These are phyloP conservation scores for Pomatostomus ruficeps DNA, from an alignment of 2,113 vertebrate genomes.

Conservation along the genomic window DNA sequence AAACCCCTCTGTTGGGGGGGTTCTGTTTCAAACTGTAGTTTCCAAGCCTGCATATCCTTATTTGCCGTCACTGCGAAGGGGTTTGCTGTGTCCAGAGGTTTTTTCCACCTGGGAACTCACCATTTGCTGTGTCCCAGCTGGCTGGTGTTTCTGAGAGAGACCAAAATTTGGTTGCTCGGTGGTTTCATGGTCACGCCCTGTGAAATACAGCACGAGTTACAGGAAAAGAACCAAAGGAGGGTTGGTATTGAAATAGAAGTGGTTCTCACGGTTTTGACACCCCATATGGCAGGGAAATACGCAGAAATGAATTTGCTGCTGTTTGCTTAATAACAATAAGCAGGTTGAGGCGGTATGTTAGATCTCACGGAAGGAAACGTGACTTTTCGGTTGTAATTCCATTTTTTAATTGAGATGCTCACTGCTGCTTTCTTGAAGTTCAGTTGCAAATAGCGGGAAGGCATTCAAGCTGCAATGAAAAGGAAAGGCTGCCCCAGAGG, in stretches of 20 bases:
- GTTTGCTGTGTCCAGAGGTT: background rate
- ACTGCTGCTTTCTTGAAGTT: background rate
- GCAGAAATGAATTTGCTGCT: constrained; percentile 1
- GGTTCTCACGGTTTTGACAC: background rate
- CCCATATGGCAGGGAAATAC: background rate
- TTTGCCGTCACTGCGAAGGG: background rate
- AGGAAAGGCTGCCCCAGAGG: background rate
- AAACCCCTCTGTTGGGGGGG: background rate
- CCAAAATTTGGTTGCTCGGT: background rate
- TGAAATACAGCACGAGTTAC: background rate
- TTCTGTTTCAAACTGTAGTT: background rate
- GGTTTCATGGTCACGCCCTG: background rate
- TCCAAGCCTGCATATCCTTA: background rate
- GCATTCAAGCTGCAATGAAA: background rate
- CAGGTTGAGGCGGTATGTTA: background rate
- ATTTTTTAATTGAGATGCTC: background rate
- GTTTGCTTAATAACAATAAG: background rate
- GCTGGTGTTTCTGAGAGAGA: background rate
- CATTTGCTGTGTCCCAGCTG: background rate
- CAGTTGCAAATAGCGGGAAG: background rate
- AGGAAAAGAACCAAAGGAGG: background rate
- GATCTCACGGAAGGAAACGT: background rate
- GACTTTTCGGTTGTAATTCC: background rate
- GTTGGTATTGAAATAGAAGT: background rate
- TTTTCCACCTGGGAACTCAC: background rate